These are phyloP conservation scores for Eristalis arbustorum DNA, from an alignment of 2,888 invertebrate genomes.

Conservation along the genomic window DNA sequence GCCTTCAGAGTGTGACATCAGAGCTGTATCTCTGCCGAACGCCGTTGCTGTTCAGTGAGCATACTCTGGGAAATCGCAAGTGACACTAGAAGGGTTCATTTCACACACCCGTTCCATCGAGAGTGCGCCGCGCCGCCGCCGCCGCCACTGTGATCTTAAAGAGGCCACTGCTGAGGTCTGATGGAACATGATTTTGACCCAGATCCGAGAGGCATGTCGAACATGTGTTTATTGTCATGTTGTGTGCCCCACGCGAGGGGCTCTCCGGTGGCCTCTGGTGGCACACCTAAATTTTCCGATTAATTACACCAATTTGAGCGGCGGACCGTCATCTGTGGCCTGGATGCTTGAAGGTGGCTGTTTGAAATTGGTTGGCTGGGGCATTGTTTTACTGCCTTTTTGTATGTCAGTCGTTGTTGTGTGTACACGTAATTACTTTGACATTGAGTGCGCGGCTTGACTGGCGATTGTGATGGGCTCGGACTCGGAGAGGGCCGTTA, in stretches of 20 bases:
- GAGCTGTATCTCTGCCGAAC: background rate
- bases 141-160: background rate
- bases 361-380: background rate
- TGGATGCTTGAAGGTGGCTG: background rate
- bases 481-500: slow-evolving; percentile 43
- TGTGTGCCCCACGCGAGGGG: slow-evolving; percentile 14
- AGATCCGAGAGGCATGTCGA: slow-evolving; percentile 44
- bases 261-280: slow-evolving; percentile 42
- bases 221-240: slow-evolving; percentile 62
- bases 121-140: too few species aligned
- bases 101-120: slow-evolving; percentile 42
- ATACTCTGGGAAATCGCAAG: slow-evolving; percentile 52
- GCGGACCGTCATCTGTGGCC: slow-evolving; percentile 35
- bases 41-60: slow-evolving; percentile 3
- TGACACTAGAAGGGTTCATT: slow-evolving; percentile 54
- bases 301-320: slow-evolving; percentile 64
- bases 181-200: slow-evolving; percentile 62
- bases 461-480: slow-evolving; percentile 37
- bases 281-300: slow-evolving; percentile 70
- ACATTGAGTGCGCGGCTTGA: slow-evolving; percentile 54
- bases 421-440: slow-evolving; percentile 53
- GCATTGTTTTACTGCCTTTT: slow-evolving; percentile 54
- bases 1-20: slow-evolving; percentile 20
- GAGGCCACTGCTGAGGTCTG: background rate
- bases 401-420: background rate